Base-by-base conservation (phyloP, 2,113 vertebrate genomes). In the Agelaius phoeniceus region DNA sequence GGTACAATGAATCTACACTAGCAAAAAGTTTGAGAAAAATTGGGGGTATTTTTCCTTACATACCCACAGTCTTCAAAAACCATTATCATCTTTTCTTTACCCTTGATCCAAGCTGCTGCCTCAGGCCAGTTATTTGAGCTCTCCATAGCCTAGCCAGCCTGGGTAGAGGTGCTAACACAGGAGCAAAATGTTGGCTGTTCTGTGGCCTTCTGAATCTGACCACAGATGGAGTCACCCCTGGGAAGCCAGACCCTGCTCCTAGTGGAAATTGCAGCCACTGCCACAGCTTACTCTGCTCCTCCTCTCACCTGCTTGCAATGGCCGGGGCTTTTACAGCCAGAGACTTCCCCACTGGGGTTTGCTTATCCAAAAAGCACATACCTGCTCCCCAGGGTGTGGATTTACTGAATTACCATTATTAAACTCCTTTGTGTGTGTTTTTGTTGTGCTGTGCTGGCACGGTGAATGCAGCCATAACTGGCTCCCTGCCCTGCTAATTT, bases 361-460 rank as follows among this genome's bases (percentile, higher is more conserved):
- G 19, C 81, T 84, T 69, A 66, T 52, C 27, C 49, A 27, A 33
- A 44, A 48, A 55, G 49, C 20, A 43, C 31, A 37, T 2, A 22
- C 27, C 3, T 20, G 15, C 72, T 73, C 87, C 84, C 67, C 67
- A 63, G 51, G 30, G 44, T 26, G 30, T 7, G 33, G 58, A 68
- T 89, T 93, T 86, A 68, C 49, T 68, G 54, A 68, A 51, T 67
- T 57, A 37, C 17, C 3, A 0, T n/a, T 48, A 33, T 76, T 83
- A 55, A 83, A 85, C 51, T 20, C 67, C 44, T 54, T 12, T 0
- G 6, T 55, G 48, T 37, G 8, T 39, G 7, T 58, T 94, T 76
- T 76, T 3, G 1, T 77, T 1, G 0, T 5, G 5, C 33, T 9
- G 26, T 39, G 48, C 74, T 39, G 48, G 74, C 74, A 24, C 0